These are phyloP conservation scores for Rhodeus uyekii DNA, from an alignment of 2,797 vertebrate genomes.

Conservation along the genomic window DNA sequence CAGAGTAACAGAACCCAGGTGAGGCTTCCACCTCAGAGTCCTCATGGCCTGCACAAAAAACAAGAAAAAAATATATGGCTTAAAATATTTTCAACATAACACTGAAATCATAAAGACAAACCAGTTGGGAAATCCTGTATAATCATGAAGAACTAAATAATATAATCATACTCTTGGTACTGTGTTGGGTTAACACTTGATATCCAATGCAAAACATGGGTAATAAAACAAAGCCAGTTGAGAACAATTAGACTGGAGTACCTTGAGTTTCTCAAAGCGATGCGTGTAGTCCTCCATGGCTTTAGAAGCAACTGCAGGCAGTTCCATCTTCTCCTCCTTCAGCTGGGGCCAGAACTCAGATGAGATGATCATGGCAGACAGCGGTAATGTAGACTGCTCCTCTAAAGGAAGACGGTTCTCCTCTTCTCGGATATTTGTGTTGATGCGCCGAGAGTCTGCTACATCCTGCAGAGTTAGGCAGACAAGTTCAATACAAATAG, in stretches of 20 bases:
- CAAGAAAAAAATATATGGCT: constrained; percentile 25
- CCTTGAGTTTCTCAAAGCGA: constrained; percentile 97
- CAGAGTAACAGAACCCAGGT: constrained; percentile 91
- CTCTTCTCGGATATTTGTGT: constrained; percentile 92
- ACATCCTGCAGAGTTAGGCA: constrained; percentile 81
- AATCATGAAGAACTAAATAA: not conserved
- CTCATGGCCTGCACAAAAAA: constrained; percentile 86
- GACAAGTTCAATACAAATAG: not conserved
- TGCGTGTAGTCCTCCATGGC: constrained; percentile 93
- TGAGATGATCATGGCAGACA: constrained; percentile 91
- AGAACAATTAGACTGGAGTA: constrained; percentile 33
- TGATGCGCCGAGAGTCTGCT: constrained; percentile 95
- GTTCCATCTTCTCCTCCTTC: constrained; percentile 96
- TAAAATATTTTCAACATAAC: not conserved
- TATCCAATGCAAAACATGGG: not conserved
- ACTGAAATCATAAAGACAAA: not conserved
- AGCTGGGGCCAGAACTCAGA: constrained; percentile 97
- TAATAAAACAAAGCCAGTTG: not conserved
- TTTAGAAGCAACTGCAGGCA: constrained; percentile 82
- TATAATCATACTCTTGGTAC: not conserved
- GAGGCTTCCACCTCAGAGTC: constrained; percentile 97
- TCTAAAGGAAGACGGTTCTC: constrained; percentile 85
- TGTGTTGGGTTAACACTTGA: not conserved
- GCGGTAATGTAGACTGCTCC: constrained; percentile 83
- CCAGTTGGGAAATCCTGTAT: not conserved